Conservation (phyloP, 2,888 invertebrate genomes). For the Cantharis rustica region DNA sequence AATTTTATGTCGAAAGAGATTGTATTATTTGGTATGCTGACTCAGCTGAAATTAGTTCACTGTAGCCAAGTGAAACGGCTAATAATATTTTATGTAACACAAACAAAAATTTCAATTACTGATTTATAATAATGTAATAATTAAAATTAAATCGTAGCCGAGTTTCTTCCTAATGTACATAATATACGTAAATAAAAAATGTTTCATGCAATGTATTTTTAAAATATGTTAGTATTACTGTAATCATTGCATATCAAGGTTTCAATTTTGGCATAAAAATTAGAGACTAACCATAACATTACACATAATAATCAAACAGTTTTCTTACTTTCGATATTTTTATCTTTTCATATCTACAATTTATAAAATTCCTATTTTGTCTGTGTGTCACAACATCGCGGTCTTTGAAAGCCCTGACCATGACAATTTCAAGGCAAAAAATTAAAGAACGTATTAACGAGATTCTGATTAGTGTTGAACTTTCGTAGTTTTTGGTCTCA, state of each 20-base stretch:
- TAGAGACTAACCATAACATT: neutral
- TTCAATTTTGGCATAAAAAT: neutral
- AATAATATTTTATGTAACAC: neutral
- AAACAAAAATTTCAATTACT: neutral
- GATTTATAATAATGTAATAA: neutral
- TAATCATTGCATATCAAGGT: neutral
- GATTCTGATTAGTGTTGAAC: no score
- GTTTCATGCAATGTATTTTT: neutral
- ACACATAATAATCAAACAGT: neutral
- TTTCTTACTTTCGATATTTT: neutral
- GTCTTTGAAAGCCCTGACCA: no score
- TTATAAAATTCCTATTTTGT: no score
- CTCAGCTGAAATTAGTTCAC: neutral
- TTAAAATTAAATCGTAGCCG: neutral
- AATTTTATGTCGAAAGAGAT: neutral
- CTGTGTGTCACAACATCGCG: no score
- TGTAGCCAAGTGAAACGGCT: neutral
- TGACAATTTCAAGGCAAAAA: no score
- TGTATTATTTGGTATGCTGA: neutral
- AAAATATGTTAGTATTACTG: neutral
- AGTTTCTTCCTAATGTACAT: neutral
- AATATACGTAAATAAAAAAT: neutral
- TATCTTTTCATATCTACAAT: no score
- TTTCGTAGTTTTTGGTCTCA: no score
- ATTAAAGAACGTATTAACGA: no score